Conservation (phyloP, 1,140 invertebrate genomes). For the Heliconius melpomene region DNA sequence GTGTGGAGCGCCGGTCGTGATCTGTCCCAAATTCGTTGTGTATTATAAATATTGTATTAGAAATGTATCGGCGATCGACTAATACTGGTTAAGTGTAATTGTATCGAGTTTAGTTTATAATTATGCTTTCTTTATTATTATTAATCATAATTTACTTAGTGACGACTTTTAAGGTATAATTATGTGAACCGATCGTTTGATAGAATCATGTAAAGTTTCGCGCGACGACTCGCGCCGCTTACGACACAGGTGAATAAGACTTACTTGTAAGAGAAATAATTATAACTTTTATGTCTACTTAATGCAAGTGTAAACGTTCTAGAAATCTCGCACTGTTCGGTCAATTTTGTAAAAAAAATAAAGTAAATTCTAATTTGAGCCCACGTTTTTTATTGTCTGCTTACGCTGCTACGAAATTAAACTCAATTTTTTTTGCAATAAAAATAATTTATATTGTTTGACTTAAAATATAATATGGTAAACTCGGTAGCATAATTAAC, state of each 20-base stretch:
- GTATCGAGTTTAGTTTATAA: slow-evolving; percentile 79
- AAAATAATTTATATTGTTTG: slow-evolving; percentile 80
- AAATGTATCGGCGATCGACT: slow-evolving; percentile 64
- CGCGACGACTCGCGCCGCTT: slow-evolving; percentile 57
- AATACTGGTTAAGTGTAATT: slow-evolving; percentile 71
- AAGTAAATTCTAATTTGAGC: slow-evolving; percentile 78
- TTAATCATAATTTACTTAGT: slow-evolving; percentile 78
- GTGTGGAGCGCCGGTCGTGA: slow-evolving; percentile 36
- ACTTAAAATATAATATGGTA: slow-evolving; percentile 71
- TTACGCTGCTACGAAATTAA: slow-evolving; percentile 47
- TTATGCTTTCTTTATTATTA: slow-evolving; percentile 71
- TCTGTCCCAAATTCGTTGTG: slow-evolving; percentile 67
- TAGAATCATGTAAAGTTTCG: slow-evolving; percentile 66
- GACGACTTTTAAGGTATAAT: slow-evolving; percentile 70
- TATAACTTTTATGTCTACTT: slow-evolving; percentile 80
- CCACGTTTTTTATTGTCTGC: slow-evolving; percentile 54
- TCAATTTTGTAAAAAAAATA: slow-evolving; percentile 81
- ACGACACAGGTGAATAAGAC: slow-evolving; percentile 79
- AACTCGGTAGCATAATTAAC: slow-evolving; percentile 78
- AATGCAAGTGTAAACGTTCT: slow-evolving; percentile 81
- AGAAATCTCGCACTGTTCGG: slow-evolving; percentile 81
- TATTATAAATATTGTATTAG: slow-evolving; percentile 75
- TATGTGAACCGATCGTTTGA: slow-evolving; percentile 67
- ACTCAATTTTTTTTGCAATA: slow-evolving; percentile 63
- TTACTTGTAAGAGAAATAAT: slow-evolving; percentile 79